Percentiles rank a stretch among this genome's conserved stretches.
phyloP scores from a whole-genome alignment of 2,113 vertebrate genomes.

The Callospermophilus lateralis region DNA sequence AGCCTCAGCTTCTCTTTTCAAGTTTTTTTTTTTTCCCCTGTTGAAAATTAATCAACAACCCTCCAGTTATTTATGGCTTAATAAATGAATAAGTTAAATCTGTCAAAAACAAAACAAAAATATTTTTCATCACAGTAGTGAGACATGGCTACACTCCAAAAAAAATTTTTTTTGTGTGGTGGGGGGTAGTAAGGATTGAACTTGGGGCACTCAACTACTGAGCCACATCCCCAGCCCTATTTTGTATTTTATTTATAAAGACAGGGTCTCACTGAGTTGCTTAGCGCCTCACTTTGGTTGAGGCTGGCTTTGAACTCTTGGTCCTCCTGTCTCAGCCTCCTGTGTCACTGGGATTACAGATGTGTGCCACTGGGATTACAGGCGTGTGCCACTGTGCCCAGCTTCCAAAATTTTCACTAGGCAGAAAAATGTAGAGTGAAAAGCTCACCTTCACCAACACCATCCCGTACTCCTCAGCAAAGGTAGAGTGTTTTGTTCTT shows the following conservation, averaged over 20 bases:
- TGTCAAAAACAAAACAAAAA: constrained; percentile 26
- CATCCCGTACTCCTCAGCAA: not conserved
- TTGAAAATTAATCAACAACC: constrained; percentile 79
- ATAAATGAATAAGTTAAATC: constrained; percentile 46
- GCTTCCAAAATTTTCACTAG: not conserved
- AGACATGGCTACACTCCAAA: not conserved
- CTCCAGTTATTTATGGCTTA: constrained; percentile 72
- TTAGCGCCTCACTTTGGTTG: too few relatives aligned
- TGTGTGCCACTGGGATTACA: too few relatives aligned
- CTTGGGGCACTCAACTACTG: too few relatives aligned
- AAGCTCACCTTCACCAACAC: not conserved
- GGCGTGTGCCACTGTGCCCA: too few relatives aligned
- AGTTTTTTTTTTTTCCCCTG: constrained; percentile 58
- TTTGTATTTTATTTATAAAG: too few relatives aligned
- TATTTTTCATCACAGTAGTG: not conserved
- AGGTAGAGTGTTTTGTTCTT: not conserved
- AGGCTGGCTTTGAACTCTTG: too few relatives aligned
- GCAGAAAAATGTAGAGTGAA: not conserved
- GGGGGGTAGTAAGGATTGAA: too few relatives aligned
- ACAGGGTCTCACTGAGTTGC: too few relatives aligned
- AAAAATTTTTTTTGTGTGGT: too few relatives aligned
- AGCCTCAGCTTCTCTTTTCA: constrained; percentile 74
- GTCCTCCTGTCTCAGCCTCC: too few relatives aligned
- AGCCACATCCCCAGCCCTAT: too few relatives aligned
- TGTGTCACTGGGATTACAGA: too few relatives aligned